Base-by-base conservation (phyloP, 2,797 vertebrate genomes). In the Meda fulgida region DNA sequence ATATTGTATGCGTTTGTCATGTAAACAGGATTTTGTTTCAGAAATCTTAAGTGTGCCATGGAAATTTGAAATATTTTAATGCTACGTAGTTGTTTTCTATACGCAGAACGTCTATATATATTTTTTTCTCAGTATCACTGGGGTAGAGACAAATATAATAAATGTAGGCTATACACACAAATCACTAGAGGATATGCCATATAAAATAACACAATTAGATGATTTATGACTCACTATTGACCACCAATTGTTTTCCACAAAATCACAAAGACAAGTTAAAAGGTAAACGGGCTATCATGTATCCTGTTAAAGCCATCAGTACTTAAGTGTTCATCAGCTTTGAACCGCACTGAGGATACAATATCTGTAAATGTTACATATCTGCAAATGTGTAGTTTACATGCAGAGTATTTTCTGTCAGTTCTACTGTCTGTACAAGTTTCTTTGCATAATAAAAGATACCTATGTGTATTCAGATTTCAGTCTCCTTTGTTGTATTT, bases 1-100 rank as follows among this genome's bases (percentile, higher is more conserved):
- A 84, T 81, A 83, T 46, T 92, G 90, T 91, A 87, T 88, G 86
- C 55, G 88, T 92, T 93, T 94, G 89, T 89, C 86, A 88, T 86
- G 89, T 95, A 95, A 96, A 93, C 93, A 96, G 95, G 98, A 98
- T 99, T 98, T 99, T 99, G 97, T 99, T 99, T 97, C 96, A 99
- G 96, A 99, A 99, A 98, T 99, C 97, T 95, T 92, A 95, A 93
- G 89, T 92, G 94, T 94, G 94, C 92, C 92, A 60, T 89, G 92
- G 93, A 93, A 93, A 94, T 73, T 89, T 91, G 88, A 93, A 89
- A 91, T 92, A 90, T 94, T 89, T 90, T 92, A 84, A 76, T 86
- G 91, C 91, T 89, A 88, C 78, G 90, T 89, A 76, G 83, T 71
- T 86, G 88, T 92, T 91, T 86, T 87, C 91, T 92, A 89, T 85